Conservation (phyloP, 2,797 vertebrate species). For the Coendou prehensilis region DNA sequence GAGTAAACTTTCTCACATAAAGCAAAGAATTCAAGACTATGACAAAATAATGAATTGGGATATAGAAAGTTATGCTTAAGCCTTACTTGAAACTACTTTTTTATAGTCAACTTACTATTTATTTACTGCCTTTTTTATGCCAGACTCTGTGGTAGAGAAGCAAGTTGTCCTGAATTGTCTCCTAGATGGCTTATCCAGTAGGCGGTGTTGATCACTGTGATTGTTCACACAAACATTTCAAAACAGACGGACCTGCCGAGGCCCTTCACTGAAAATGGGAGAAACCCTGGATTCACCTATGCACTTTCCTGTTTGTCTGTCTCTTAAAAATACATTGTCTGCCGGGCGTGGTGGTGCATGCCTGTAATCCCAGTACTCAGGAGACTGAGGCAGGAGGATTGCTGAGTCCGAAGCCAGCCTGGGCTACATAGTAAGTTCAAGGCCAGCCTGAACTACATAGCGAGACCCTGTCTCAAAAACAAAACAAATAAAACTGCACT, state of each 20-base stretch:
- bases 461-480: not conserved
- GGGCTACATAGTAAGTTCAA: not conserved
- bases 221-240: constrained; percentile 55
- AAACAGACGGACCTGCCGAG: not conserved
- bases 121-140: constrained; percentile 83
- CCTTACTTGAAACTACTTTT: constrained; percentile 54
- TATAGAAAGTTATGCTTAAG: constrained; percentile 85
- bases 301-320: not conserved
- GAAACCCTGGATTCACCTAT: not conserved
- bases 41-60: constrained; percentile 98
- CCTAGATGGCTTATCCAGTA: not conserved
- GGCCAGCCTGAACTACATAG: not conserved
- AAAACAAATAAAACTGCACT: not conserved
- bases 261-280: not conserved
- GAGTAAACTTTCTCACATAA: constrained; percentile 98
- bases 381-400: not conserved
- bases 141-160: constrained; percentile 71
- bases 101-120: constrained; percentile 82
- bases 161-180: constrained; percentile 36
- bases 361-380: not conserved
- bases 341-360: not conserved
- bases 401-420: not conserved
- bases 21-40: constrained; percentile 98
- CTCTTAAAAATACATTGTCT: not conserved
- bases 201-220: not conserved